These are phyloP conservation scores for Portevinia maculata DNA, from an alignment of 2,888 invertebrate species.

Conservation along the genomic window DNA sequence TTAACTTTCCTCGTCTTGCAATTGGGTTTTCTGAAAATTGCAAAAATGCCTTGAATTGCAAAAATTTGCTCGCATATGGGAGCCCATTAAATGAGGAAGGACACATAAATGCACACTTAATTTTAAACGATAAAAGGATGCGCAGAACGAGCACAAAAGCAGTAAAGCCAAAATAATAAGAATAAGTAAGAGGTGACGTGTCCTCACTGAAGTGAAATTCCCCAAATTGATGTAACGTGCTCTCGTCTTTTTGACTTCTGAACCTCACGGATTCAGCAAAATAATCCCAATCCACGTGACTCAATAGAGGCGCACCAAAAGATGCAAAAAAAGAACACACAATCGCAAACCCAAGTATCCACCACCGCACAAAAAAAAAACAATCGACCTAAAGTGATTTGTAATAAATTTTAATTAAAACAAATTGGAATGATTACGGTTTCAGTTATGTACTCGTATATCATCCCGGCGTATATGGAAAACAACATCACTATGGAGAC, in stretches of 20 bases:
- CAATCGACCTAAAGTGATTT: constrained; percentile 12
- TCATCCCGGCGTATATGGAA: constrained; percentile 6
- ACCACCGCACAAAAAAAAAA: constrained; percentile 5
- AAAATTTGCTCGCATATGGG: constrained; percentile 44
- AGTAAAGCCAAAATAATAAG: constrained; percentile 34
- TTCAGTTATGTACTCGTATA: too few relatives aligned
- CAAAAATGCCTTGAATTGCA: constrained; percentile 56
- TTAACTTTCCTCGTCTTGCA: neutral
- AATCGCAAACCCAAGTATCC: neutral
- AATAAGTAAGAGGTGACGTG: constrained; percentile 43
- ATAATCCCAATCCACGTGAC: constrained; percentile 55
- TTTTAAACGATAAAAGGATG: constrained; percentile 19
- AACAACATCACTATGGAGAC: constrained; percentile 4
- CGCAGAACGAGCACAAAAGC: constrained; percentile 16
- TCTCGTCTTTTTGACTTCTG: neutral
- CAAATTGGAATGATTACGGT: too few relatives aligned
- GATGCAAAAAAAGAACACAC: neutral
- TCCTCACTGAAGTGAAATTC: neutral
- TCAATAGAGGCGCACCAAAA: constrained; percentile 5
- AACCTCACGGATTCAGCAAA: constrained; percentile 30
- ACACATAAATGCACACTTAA: too few relatives aligned
- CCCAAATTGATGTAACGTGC: constrained; percentile 25
- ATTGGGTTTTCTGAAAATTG: constrained; percentile 24
- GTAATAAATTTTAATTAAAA: constrained; percentile 67
- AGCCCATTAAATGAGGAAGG: neutral